phyloP scores from a whole-genome alignment of 1,140 invertebrate species.

The Uloborus diversus region DNA sequence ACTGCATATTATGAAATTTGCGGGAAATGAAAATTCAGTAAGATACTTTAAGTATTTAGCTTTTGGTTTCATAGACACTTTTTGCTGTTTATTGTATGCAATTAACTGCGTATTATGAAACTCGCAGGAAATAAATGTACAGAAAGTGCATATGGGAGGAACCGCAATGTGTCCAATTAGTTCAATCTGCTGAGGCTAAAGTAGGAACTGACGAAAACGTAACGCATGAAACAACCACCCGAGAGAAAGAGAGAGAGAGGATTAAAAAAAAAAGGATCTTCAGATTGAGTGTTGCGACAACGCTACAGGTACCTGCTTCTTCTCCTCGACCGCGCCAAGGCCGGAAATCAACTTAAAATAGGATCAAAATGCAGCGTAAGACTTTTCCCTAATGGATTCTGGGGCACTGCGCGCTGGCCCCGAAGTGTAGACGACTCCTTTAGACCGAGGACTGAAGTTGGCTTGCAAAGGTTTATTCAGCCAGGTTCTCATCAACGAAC shows the following conservation, averaged over 20 bases:
- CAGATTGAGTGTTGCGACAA: neutral
- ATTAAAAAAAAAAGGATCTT: neutral
- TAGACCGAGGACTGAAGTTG: slow-evolving; percentile 13
- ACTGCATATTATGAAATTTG: too few relatives aligned
- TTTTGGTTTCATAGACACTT: too few relatives aligned
- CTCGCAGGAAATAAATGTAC: too few relatives aligned
- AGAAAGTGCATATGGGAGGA: too few relatives aligned
- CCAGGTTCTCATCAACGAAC: slow-evolving; percentile 1
- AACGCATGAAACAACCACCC: neutral
- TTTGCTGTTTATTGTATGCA: too few relatives aligned
- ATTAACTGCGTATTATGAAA: too few relatives aligned
- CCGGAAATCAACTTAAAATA: slow-evolving; percentile 33
- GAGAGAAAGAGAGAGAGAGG: neutral
- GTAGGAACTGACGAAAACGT: neutral
- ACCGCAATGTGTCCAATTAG: neutral
- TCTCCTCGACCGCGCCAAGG: slow-evolving; percentile 24
- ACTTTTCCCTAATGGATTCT: slow-evolving; percentile 15
- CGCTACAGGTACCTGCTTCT: neutral
- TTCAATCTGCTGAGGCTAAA: neutral
- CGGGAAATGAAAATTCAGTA: too few relatives aligned
- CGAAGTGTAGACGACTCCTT: neutral
- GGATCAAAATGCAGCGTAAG: slow-evolving; percentile 30
- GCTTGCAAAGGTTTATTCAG: slow-evolving; percentile 4
- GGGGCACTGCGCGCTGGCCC: slow-evolving; percentile 13
- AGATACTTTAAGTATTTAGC: too few relatives aligned